Base-by-base conservation (phyloP, 2,888 invertebrate genomes). In the Yponomeuta cagnagella region DNA sequence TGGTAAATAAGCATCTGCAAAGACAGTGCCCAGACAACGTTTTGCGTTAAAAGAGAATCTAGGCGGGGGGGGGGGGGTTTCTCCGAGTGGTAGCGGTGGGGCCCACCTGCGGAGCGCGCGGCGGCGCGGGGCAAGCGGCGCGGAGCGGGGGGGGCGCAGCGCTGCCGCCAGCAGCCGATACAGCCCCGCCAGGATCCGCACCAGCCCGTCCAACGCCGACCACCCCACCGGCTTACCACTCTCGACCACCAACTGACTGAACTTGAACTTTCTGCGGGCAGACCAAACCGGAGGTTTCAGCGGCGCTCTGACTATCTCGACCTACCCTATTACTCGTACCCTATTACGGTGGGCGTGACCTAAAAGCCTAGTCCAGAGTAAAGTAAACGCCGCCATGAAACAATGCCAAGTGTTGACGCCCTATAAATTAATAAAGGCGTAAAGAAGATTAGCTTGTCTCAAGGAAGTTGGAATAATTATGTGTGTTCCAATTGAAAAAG, bases 261-360 rank as follows among this genome's bases (percentile, higher is more conserved):
- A 89, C 85, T 88, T 87, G 89, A 83, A 89, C 74, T 78, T 75
- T 84, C 89, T 90, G 88, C 75, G 80, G 82, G 83, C 52, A 80
- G 80, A 83, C 80, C 52, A 72, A 71, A 48, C 23, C 31, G 69
- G 48, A 48, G 70, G 43, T 58, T 52, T 68, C 71, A 70, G 70
- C 52, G 12, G 52, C 65, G 63, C 71, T 67, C 52, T 58, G 52
- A 15, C 52, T 58, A 5, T 58, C 1, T 1, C 2, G 4, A 6
- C 15, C 52, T 58, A 58, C 15, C 5, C 52, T 58, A 58, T 15
- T 58, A 70, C 30, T 63, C 5, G 33, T 33, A 33, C 43, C 71
- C 23, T 23, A 23, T 23, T 58, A 43, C 48, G 23, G 48, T 31
- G 33, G 52, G 37, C 31, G 71, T 43, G 43, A 43, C 5, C 9